Percentiles rank a stretch among this genome's conserved stretches.
These are phyloP conservation scores for Caenorhabditis macrosperma DNA, from an alignment of 2,888 invertebrate genomes.

Conservation along the genomic window DNA sequence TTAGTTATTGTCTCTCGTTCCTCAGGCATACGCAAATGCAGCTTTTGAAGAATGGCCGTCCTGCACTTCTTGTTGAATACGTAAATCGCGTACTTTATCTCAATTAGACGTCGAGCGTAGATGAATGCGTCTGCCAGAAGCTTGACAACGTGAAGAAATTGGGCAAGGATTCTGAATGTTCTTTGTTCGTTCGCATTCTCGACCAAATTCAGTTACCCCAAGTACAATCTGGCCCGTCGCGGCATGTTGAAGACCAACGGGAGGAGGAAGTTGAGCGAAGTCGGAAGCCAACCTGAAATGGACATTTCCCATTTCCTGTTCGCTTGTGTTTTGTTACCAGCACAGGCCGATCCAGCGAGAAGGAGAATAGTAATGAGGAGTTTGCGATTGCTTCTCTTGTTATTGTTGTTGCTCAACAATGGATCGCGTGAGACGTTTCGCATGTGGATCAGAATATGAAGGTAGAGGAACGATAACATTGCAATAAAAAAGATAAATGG, in stretches of 20 bases:
- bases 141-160: slow-evolving; percentile 74
- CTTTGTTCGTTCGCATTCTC: slow-evolving; percentile 3
- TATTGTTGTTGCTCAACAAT: slow-evolving; percentile 65
- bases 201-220: slow-evolving; percentile 37
- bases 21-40: slow-evolving; percentile 21
- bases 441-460: slow-evolving; percentile 77
- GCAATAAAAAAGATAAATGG: slow-evolving; percentile 75
- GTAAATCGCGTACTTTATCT: slow-evolving; percentile 82
- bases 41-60: background rate
- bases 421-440: slow-evolving; percentile 66
- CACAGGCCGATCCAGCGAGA: slow-evolving; percentile 73
- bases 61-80: slow-evolving; percentile 59
- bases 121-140: slow-evolving; percentile 85
- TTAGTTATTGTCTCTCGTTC: background rate
- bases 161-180: slow-evolving; percentile 65
- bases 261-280: slow-evolving; percentile 67
- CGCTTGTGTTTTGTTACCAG: slow-evolving; percentile 55
- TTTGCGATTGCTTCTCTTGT: slow-evolving; percentile 68
- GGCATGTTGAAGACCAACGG: slow-evolving; percentile 43
- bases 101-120: slow-evolving; percentile 85
- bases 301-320: background rate
- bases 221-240: slow-evolving; percentile 27
- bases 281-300: slow-evolving; percentile 71
- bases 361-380: slow-evolving; percentile 74
- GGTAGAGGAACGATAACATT: slow-evolving; percentile 72